Conservation (phyloP, 2,113 vertebrate species). For the Corythaeola cristata region DNA sequence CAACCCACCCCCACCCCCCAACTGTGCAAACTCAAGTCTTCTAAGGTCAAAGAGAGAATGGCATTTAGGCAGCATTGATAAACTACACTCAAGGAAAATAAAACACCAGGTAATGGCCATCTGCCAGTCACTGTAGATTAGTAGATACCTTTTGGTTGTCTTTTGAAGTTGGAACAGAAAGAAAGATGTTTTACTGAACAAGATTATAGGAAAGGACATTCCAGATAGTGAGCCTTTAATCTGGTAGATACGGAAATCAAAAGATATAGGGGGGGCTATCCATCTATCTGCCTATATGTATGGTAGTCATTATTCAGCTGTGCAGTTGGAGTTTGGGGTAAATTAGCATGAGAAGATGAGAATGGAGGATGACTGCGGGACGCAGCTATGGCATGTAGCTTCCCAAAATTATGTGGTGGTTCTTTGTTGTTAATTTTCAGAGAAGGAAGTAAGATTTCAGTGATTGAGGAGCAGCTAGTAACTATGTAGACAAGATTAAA, state of each 20-base stretch:
- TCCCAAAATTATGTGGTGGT: not conserved
- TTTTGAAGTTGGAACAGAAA: slow-evolving; percentile 7
- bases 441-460: not conserved
- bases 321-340: not conserved
- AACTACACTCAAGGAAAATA: not conserved
- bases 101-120: not conserved
- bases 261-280: not conserved
- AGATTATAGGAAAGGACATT: not conserved
- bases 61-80: not conserved
- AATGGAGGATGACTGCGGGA: not conserved
- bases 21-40: not conserved
- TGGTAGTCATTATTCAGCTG: not conserved
- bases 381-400: not conserved
- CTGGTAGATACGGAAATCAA: not conserved
- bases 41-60: not conserved
- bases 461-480: not conserved
- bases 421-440: not conserved
- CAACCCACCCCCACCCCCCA: too few relatives aligned
- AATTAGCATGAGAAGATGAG: not conserved
- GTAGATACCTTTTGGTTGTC: not conserved
- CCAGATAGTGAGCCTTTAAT: not conserved
- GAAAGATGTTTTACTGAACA: not conserved
- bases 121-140: not conserved
- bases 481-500: not conserved
- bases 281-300: not conserved